Conservation (phyloP, 2,888 invertebrate genomes). For the Drosophila mulleri region DNA sequence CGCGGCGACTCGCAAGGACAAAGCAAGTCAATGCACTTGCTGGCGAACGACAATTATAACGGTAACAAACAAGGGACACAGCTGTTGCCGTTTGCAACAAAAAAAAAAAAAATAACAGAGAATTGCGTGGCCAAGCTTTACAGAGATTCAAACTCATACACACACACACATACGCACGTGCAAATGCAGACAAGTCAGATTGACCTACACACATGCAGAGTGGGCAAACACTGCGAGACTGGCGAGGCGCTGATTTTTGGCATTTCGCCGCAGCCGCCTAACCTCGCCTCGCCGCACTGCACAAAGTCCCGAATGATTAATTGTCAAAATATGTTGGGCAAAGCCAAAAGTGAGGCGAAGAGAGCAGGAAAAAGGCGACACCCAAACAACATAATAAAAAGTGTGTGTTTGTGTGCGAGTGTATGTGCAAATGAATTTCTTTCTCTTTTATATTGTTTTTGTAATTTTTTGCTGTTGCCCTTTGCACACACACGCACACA, state of each 20-base stretch:
- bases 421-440: slow-evolving; percentile 56
- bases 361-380: slow-evolving; percentile 36
- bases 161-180: slow-evolving; percentile 26
- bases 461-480: slow-evolving; percentile 30
- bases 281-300: slow-evolving; percentile 6
- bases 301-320: slow-evolving; percentile 73
- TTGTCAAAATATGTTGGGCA: slow-evolving; percentile 78
- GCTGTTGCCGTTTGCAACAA: slow-evolving; percentile 48
- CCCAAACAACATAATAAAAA: slow-evolving; percentile 75
- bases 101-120: background rate
- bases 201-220: slow-evolving; percentile 57
- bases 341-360: slow-evolving; percentile 43
- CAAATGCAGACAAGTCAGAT: slow-evolving; percentile 51
- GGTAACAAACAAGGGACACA: slow-evolving; percentile 28
- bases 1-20: slow-evolving; percentile 26
- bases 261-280: slow-evolving; percentile 3
- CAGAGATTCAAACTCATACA: slow-evolving; percentile 7
- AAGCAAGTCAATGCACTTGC: slow-evolving; percentile 48
- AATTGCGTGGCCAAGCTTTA: slow-evolving; percentile 44
- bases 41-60: slow-evolving; percentile 13
- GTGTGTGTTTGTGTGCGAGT: slow-evolving; percentile 38
- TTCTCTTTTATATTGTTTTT: background rate
- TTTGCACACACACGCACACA: slow-evolving; percentile 37
- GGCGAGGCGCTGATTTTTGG: slow-evolving; percentile 66
- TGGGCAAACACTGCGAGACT: slow-evolving; percentile 43